Conservation (phyloP, 2,113 vertebrate species). For the Apodemus speciosus region DNA sequence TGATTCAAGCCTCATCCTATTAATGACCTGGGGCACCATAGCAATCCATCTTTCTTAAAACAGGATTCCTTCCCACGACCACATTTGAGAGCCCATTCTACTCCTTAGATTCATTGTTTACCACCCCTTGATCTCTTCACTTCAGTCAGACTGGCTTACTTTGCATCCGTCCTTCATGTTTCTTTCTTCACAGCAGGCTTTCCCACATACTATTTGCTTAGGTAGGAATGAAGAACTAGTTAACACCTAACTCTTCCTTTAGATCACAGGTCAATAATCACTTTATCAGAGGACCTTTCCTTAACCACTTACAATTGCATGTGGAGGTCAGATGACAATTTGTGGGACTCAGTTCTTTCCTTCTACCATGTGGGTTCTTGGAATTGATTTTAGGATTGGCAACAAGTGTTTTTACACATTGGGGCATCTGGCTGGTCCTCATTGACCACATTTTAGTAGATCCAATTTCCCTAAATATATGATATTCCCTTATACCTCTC, state of each 20-base stretch:
- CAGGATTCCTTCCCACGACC: not conserved
- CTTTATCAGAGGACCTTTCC: slow-evolving; percentile 32
- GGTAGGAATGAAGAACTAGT: slow-evolving; percentile 30
- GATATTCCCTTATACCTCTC: slow-evolving; percentile 10
- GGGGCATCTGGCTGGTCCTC: not conserved
- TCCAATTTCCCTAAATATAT: slow-evolving; percentile 37
- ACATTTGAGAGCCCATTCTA: slow-evolving; percentile 5
- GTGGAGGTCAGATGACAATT: not conserved
- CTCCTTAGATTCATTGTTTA: slow-evolving; percentile 17
- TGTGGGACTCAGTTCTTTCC: not conserved
- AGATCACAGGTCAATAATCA: slow-evolving; percentile 38
- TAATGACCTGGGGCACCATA: not conserved
- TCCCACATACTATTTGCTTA: slow-evolving; percentile 1
- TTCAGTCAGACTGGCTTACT: not conserved
- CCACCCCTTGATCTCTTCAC: slow-evolving; percentile 3
- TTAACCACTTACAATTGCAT: not conserved
- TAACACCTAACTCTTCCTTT: slow-evolving; percentile 2
- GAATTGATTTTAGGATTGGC: not conserved
- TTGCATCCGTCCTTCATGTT: slow-evolving; percentile 2
- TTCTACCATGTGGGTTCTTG: not conserved
- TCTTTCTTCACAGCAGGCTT: not conserved
- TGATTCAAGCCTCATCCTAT: not conserved
- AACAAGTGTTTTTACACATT: not conserved
- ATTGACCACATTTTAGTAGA: slow-evolving; percentile 17
- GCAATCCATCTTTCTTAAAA: slow-evolving; percentile 45